Percentiles rank a stretch among this genome's conserved stretches.
Conservation (phyloP, 1,140 invertebrate species). For the Diorhabda elongata region DNA sequence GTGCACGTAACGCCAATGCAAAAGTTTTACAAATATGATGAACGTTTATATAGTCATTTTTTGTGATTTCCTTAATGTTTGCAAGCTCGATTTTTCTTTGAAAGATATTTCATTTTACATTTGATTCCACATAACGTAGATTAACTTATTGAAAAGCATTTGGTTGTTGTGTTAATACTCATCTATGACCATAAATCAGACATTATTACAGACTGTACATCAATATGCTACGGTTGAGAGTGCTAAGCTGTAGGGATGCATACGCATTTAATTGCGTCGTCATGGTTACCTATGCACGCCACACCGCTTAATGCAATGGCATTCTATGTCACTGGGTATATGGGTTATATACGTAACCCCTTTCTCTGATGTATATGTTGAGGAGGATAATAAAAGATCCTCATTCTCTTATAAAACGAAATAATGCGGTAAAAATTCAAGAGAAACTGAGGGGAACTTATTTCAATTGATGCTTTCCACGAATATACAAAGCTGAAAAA, state of each 20-base stretch:
- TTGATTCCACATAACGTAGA: too few species aligned
- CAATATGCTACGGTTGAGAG: constrained; percentile 6
- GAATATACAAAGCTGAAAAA: background rate
- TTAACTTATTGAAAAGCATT: background rate
- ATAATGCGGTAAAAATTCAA: background rate
- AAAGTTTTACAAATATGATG: too few species aligned
- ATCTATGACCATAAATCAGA: background rate
- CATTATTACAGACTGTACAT: constrained; percentile 18
- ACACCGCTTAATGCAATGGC: constrained; percentile 7
- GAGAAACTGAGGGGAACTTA: background rate
- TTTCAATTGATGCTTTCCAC: background rate
- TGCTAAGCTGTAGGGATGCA: constrained; percentile 15
- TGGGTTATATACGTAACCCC: constrained; percentile 13
- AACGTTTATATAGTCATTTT: too few species aligned
- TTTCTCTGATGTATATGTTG: constrained; percentile 9
- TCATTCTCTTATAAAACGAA: background rate
- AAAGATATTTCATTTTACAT: too few species aligned
- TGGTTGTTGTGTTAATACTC: background rate
- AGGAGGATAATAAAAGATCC: background rate
- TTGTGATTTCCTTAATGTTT: too few species aligned
- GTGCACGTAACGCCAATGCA: too few species aligned
- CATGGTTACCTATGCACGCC: constrained; percentile 16
- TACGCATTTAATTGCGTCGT: constrained; percentile 17
- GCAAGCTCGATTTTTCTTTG: too few species aligned
- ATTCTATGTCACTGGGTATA: constrained; percentile 19